These are phyloP conservation scores for Archocentrus centrarchus DNA, from an alignment of 2,113 vertebrate species.

Conservation along the genomic window DNA sequence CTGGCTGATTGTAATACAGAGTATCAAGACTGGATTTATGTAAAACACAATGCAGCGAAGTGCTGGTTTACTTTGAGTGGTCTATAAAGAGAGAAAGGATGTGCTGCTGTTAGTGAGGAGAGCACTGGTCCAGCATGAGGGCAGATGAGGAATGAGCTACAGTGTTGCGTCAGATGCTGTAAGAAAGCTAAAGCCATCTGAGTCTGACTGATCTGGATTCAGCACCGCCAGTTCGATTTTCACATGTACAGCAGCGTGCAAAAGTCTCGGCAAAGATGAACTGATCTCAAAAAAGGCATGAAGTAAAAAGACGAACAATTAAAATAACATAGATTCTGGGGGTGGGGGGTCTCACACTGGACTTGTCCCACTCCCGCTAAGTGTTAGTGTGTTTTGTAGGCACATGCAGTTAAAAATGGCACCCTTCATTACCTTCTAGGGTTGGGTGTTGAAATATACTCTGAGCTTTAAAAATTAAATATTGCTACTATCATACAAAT, in stretches of 20 bases:
- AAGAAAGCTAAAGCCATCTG: conserved; percentile 50
- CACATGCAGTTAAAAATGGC: no score
- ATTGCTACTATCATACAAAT: background rate
- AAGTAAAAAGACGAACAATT: background rate
- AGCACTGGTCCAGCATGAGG: background rate
- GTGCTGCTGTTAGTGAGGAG: conserved; percentile 12
- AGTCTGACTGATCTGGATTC: conserved; percentile 48
- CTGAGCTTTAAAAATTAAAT: background rate
- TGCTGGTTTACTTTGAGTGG: conserved; percentile 25
- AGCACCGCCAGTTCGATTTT: conserved; percentile 11
- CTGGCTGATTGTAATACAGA: conserved; percentile 25
- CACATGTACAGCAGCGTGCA: background rate
- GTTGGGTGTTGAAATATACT: no score
- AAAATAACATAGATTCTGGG: no score
- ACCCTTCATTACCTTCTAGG: no score
- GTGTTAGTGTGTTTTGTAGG: no score
- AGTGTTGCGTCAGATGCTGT: conserved; percentile 20
- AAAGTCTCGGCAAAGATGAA: background rate
- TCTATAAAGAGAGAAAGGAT: conserved; percentile 33
- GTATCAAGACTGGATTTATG: conserved; percentile 33
- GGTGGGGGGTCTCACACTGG: no score
- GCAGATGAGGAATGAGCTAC: conserved; percentile 8
- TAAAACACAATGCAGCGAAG: conserved; percentile 33
- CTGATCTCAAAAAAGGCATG: background rate
- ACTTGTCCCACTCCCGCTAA: no score